These are phyloP conservation scores for Phyllotis vaccarum DNA, from an alignment of 2,797 vertebrate genomes.

Conservation along the genomic window DNA sequence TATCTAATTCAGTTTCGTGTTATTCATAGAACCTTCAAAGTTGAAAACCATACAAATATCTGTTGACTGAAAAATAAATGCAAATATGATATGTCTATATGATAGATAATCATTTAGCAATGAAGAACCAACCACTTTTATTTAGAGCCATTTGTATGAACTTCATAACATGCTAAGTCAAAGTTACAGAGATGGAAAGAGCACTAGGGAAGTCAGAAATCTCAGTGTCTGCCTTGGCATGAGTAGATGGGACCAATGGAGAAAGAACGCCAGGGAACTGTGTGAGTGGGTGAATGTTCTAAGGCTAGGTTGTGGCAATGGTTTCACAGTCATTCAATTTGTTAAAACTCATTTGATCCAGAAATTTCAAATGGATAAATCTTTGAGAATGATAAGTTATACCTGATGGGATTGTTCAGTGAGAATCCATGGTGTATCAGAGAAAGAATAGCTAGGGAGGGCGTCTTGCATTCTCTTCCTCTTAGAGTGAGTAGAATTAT, in stretches of 20 bases:
- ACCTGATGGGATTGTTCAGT: background rate
- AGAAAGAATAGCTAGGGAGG: background rate
- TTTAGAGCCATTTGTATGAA: background rate
- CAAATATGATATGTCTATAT: background rate
- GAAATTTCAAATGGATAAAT: background rate
- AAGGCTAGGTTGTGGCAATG: background rate
- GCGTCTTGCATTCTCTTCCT: conserved; percentile 3
- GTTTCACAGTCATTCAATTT: background rate
- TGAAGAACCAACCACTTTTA: background rate
- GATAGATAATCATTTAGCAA: background rate
- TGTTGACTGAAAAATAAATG: background rate
- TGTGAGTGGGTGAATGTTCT: background rate
- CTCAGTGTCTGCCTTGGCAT: background rate
- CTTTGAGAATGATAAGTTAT: background rate
- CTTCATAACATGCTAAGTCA: background rate
- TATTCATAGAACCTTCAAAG: background rate
- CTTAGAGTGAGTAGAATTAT: background rate
- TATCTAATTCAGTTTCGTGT: background rate
- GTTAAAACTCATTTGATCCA: conserved; percentile 3
- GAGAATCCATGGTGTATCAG: background rate
- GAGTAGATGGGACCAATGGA: background rate
- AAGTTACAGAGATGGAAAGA: background rate
- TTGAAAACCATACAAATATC: background rate
- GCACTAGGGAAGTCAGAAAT: background rate
- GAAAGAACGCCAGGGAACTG: background rate